Base-by-base conservation (phyloP, 2,888 invertebrate genomes). In the Polietes domitor region DNA sequence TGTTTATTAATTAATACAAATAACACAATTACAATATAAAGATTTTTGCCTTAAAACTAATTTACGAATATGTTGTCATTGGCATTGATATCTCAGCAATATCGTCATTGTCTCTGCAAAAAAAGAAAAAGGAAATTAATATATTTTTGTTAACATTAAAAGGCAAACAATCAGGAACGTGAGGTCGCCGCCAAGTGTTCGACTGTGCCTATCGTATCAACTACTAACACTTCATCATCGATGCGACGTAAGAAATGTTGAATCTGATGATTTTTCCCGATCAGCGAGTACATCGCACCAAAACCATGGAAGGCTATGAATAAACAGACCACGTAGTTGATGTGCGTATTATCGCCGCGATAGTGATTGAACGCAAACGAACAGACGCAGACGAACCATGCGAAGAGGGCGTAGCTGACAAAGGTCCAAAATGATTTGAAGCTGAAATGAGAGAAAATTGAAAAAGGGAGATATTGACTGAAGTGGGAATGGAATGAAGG, bases 271-370 rank as follows among this genome's bases (percentile, higher is more conserved):
- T 90, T 90, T 55, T 89, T 89, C 0, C 89, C 90, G 17, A 90
- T 85, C 6, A 90, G 77, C 0, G 90, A 87, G 50, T 89, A 89
- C 32, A 90, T 86, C 2, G 89, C 88, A 19, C 89, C 89, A 47
- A 90, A 89, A 0, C 90, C 90, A 43, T 90, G 90, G 6, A 90
- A 86, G 4, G 88, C 88, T 63, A 87, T 87, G 74, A 87, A 88
- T 12, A 90, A 79, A 81, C 90, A 89, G 3, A 89, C 90, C 5
- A 88, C 88, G 71, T 90, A 90, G 68, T 89, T 90, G n/a, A 89
- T 86, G 63, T 90, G 90, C 0, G 89, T 89, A 5, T 76, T 73
- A 43, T 90, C 89, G 7, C 82, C 82, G 4, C 89, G 87, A 78
- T 89, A 90, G 73, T 89, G 88, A 73, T 90, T 90, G 9, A 89